Conservation (phyloP, 2,888 invertebrate species). For the Holacanthella duospinosa region DNA sequence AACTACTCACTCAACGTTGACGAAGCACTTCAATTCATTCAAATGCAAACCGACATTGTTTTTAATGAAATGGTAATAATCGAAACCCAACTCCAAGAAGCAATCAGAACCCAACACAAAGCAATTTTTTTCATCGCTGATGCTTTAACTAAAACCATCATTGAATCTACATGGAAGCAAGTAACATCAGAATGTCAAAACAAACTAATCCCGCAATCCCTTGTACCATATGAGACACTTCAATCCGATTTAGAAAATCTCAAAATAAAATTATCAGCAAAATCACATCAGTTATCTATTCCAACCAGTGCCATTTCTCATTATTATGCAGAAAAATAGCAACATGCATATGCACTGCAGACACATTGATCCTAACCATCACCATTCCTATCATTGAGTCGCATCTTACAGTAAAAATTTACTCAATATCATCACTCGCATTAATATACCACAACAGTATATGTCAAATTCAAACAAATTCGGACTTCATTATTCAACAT, state of each 20-base stretch:
- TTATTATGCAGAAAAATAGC: neutral
- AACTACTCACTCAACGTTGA: neutral
- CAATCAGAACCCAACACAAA: neutral
- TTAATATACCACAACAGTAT: neutral
- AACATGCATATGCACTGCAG: neutral
- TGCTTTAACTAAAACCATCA: neutral
- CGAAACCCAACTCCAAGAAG: neutral
- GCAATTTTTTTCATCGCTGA: neutral
- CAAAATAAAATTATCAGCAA: too few species aligned
- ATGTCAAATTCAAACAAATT: neutral
- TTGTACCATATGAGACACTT: neutral
- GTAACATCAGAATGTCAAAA: neutral
- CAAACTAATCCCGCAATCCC: neutral
- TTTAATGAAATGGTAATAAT: neutral
- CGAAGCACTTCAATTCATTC: neutral
- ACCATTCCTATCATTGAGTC: neutral
- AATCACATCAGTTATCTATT: too few species aligned
- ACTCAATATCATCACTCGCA: neutral
- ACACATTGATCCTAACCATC: neutral
- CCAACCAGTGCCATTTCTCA: too few species aligned
- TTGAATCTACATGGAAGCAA: neutral
- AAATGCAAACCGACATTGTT: neutral
- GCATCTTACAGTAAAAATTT: neutral
- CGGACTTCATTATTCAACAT: neutral
- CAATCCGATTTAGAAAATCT: neutral